These are phyloP conservation scores for Homarus americanus DNA, from an alignment of 1,140 invertebrate species.

Conservation along the genomic window DNA sequence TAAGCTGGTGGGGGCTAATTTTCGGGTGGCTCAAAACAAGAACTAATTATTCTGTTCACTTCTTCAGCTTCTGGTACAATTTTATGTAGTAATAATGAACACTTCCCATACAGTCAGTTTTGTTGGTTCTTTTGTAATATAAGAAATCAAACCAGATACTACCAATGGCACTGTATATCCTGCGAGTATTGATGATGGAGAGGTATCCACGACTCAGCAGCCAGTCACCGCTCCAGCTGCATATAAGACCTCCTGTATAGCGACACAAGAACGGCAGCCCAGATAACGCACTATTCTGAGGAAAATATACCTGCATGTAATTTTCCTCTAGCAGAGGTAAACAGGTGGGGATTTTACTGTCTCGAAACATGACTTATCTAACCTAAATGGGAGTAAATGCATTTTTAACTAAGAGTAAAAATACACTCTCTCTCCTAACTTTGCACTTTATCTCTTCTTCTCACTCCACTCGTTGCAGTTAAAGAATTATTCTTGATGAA, in stretches of 20 bases:
- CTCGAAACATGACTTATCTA: background rate
- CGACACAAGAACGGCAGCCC: constrained; percentile 29
- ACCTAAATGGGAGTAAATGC: background rate
- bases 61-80: too few relatives aligned
- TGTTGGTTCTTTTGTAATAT: too few relatives aligned
- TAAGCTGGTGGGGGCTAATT: too few relatives aligned
- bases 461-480: too few relatives aligned
- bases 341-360: too few relatives aligned
- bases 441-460: too few relatives aligned
- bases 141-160: too few relatives aligned
- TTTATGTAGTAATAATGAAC: too few relatives aligned
- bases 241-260: background rate
- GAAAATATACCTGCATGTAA: background rate
- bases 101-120: too few relatives aligned
- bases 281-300: constrained; percentile 30
- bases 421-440: background rate
- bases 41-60: too few relatives aligned
- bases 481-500: background rate
- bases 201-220: background rate
- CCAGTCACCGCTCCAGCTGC: constrained; percentile 9
- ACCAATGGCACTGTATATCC: constrained; percentile 37
- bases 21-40: too few relatives aligned
- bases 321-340: too few relatives aligned
- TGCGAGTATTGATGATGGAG: background rate
- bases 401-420: background rate